Conservation (phyloP, 2,113 vertebrate species). For the Megaceryle maxima region DNA sequence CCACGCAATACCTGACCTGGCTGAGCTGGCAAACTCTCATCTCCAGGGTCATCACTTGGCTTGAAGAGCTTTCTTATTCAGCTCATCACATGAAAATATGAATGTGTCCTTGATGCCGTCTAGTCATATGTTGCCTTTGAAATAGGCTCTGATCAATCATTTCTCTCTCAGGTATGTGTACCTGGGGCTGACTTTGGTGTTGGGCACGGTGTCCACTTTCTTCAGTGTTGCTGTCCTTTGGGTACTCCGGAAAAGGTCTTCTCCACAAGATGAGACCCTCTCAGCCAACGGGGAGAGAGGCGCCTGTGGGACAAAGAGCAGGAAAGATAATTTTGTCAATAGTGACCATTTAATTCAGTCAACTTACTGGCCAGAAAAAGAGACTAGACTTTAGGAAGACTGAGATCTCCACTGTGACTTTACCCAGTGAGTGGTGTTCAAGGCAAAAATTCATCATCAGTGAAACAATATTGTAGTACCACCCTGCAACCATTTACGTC, state of each 20-base stretch:
- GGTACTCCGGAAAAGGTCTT: constrained; percentile 77
- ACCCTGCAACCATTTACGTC: background rate
- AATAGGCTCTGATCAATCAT: constrained; percentile 8
- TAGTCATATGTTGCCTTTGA: background rate
- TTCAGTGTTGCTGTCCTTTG: constrained; percentile 82
- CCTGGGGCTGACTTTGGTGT: constrained; percentile 85
- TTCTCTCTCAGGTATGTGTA: constrained; percentile 82
- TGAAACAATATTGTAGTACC: background rate
- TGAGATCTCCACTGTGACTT: background rate
- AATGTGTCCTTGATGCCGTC: background rate
- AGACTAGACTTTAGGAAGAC: constrained; percentile 82
- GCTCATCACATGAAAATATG: background rate
- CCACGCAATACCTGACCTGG: background rate
- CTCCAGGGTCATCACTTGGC: background rate
- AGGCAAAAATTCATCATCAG: background rate
- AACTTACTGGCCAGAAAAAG: constrained; percentile 79
- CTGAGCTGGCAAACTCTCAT: background rate
- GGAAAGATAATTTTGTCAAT: constrained; percentile 68
- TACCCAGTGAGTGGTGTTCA: background rate
- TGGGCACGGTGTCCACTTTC: constrained; percentile 84
- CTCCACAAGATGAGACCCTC: constrained; percentile 61
- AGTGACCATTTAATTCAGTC: constrained; percentile 71
- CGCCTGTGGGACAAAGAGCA: constrained; percentile 72
- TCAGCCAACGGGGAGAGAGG: constrained; percentile 69
- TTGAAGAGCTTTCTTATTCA: background rate